Conservation (phyloP, 2,797 vertebrate species). For the Crenichthys baileyi region DNA sequence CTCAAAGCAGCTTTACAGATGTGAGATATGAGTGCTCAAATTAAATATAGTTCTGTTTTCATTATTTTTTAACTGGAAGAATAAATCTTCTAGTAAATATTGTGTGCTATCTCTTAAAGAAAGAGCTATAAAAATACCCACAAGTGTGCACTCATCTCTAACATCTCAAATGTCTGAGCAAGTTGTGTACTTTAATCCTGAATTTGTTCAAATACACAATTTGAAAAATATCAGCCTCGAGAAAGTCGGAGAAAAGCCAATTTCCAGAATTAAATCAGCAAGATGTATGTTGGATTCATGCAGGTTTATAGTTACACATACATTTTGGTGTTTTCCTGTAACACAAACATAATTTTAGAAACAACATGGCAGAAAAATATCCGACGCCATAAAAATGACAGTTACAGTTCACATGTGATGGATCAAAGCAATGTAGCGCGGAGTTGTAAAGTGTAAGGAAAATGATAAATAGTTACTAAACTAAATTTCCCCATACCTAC, state of each 20-base stretch:
- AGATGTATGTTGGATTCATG: no score
- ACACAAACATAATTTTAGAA: neutral
- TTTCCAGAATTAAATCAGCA: no score
- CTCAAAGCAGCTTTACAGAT: neutral
- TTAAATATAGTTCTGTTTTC: neutral
- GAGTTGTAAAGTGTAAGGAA: neutral
- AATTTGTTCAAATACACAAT: neutral
- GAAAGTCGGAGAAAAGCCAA: no score
- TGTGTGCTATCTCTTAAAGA: neutral
- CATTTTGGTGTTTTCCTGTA: neutral
- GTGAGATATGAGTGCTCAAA: neutral
- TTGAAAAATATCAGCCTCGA: no score
- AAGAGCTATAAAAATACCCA: neutral
- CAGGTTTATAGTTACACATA: neutral
- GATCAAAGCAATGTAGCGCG: neutral
- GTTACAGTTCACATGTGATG: neutral
- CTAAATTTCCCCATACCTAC: neutral
- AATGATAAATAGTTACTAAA: neutral
- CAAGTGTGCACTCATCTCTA: neutral
- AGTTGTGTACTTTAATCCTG: neutral
- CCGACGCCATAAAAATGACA: neutral
- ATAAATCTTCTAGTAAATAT: neutral
- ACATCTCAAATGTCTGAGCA: neutral
- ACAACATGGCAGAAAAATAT: neutral
- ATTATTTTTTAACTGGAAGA: neutral